Percentiles rank a stretch among this genome's conserved stretches.
These are phyloP conservation scores for Drosophila jambulina DNA, from an alignment of 1,140 invertebrate genomes.

Conservation along the genomic window DNA sequence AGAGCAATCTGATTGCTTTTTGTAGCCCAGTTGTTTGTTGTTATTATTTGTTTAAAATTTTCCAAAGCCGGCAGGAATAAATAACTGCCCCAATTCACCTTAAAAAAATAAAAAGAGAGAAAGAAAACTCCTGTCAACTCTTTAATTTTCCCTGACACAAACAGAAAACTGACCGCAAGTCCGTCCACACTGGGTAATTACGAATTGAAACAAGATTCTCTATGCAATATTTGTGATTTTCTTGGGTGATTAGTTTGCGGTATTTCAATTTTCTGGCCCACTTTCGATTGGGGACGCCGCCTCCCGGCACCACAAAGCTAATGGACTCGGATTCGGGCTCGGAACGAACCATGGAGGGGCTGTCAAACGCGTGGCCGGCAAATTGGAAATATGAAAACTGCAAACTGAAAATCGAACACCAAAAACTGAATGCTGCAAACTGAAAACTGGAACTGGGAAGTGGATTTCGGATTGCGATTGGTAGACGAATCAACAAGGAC, in stretches of 20 bases:
- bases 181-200: not conserved
- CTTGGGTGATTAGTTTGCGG: slow-evolving; percentile 22
- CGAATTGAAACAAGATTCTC: not conserved
- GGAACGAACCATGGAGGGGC: not conserved
- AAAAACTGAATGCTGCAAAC: not conserved
- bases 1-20: too few relatives aligned
- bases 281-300: slow-evolving; percentile 5
- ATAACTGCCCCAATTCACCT: not conserved
- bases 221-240: slow-evolving; percentile 6
- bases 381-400: slow-evolving; percentile 70
- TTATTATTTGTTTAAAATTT: not conserved
- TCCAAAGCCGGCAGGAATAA: not conserved
- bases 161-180: not conserved
- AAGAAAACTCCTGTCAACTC: too few relatives aligned
- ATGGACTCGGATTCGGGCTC: slow-evolving; percentile 8
- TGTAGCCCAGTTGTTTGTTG: too few relatives aligned
- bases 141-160: not conserved
- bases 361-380: slow-evolving; percentile 41
- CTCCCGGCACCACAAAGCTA: slow-evolving; percentile 18
- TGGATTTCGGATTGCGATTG: slow-evolving; percentile 1
- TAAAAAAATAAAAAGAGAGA: not conserved
- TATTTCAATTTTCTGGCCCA: not conserved
- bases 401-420: slow-evolving; percentile 60
- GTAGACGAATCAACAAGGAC: slow-evolving; percentile 51
- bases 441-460: not conserved